These are phyloP conservation scores for Nephrotoma guestfalica DNA, from an alignment of 2,888 invertebrate genomes.

Conservation along the genomic window DNA sequence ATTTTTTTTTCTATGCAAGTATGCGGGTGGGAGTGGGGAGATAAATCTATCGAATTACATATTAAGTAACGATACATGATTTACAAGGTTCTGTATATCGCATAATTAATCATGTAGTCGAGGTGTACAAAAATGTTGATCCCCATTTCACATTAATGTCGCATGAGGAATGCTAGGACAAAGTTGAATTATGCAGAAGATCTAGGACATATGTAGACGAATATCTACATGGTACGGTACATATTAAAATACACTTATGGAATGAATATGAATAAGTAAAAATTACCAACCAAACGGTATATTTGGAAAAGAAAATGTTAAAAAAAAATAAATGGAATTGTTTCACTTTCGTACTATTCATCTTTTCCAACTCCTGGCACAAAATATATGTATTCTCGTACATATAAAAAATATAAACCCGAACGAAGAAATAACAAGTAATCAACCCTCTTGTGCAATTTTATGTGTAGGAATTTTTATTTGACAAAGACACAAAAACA, in stretches of 20 bases:
- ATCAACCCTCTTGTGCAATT: background rate
- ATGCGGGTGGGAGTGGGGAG: background rate
- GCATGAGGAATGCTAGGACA: background rate
- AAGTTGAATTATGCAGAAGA: background rate
- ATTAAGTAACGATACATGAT: background rate
- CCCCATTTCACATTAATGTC: background rate
- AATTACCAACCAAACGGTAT: background rate
- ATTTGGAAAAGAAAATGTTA: background rate
- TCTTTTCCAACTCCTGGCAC: background rate
- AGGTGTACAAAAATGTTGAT: background rate
- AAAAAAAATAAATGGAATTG: background rate
- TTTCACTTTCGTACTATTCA: background rate
- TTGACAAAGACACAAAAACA: background rate
- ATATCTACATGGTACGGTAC: background rate
- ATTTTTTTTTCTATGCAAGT: too few relatives aligned
- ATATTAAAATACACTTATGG: background rate
- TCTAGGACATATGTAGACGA: background rate
- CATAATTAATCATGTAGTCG: background rate
- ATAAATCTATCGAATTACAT: background rate
- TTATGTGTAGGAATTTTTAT: background rate
- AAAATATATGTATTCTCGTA: background rate
- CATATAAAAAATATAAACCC: background rate
- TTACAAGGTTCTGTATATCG: background rate
- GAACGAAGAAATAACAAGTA: background rate
- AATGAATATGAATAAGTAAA: background rate